These are phyloP conservation scores for Azorinus chamasolen DNA, from an alignment of 2,888 invertebrate genomes.

Conservation along the genomic window DNA sequence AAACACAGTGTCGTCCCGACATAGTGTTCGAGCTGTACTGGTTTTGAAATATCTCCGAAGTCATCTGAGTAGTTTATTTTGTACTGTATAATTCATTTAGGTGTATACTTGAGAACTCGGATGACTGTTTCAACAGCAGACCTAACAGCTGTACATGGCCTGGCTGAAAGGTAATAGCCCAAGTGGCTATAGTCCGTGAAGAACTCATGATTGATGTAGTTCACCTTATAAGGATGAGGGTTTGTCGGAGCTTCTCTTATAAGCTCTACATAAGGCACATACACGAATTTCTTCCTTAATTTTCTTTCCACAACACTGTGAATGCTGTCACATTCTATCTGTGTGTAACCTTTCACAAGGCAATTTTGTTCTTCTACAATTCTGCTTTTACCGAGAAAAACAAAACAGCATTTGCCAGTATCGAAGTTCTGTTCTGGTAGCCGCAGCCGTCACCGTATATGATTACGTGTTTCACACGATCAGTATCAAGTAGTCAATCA, in stretches of 20 bases:
- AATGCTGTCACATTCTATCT: slow-evolving; percentile 42
- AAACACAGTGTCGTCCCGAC: neutral
- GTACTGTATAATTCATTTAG: slow-evolving; percentile 22
- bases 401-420: slow-evolving; percentile 38
- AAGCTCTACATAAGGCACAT: slow-evolving; percentile 38
- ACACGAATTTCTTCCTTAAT: slow-evolving; percentile 23
- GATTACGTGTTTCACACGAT: slow-evolving; percentile 17
- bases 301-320: slow-evolving; percentile 47
- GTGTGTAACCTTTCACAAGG: slow-evolving; percentile 45
- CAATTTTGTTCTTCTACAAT: slow-evolving; percentile 33
- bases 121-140: slow-evolving; percentile 38
- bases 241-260: slow-evolving; percentile 14
- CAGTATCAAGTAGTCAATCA: slow-evolving; percentile 21
- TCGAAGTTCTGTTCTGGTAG: slow-evolving; percentile 40
- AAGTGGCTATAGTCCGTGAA: slow-evolving; percentile 34
- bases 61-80: slow-evolving; percentile 18
- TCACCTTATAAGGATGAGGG: slow-evolving; percentile 28
- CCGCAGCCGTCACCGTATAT: slow-evolving; percentile 49
- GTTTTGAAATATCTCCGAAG: slow-evolving; percentile 8
- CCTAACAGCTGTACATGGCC: slow-evolving; percentile 24
- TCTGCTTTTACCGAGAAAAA: slow-evolving; percentile 11
- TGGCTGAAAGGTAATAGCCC: slow-evolving; percentile 21
- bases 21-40: neutral
- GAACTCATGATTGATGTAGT: slow-evolving; percentile 33
- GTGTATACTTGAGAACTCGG: slow-evolving; percentile 33